Evolutionary conservation across 2,888 invertebrate genomes (phyloP).

Genomic region (Amaurobius ferox): DNA sequence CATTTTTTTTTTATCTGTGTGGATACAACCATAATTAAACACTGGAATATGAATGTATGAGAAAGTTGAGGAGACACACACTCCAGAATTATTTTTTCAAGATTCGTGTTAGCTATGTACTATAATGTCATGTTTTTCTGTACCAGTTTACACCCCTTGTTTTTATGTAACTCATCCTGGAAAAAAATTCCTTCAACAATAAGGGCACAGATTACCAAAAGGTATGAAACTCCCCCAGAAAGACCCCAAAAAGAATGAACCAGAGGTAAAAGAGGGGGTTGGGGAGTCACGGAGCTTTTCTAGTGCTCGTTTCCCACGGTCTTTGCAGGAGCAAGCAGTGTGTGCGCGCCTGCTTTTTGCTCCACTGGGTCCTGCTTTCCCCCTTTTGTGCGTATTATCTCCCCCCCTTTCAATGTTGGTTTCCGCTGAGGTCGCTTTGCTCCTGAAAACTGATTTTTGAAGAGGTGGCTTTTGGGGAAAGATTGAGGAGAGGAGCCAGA

Average conservation of each 20-base stretch:
- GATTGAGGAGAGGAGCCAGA: no score
- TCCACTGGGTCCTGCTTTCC: conserved; percentile 10
- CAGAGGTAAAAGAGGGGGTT: background rate
- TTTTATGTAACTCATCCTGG: background rate
- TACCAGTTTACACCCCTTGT: no score
- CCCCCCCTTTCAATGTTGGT: conserved; percentile 7
- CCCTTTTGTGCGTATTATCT: conserved; percentile 4
- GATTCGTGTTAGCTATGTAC: no score
- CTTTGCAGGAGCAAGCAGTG: conserved; percentile 49
- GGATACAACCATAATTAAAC: no score
- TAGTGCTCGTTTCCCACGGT: conserved; percentile 61
- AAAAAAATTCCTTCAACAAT: background rate
- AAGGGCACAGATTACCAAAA: background rate
- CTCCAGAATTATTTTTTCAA: no score
- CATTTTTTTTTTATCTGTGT: no score
- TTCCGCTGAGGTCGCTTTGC: conserved; percentile 43
- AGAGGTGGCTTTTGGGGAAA: no score
- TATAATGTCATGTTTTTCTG: no score
- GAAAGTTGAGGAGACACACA: no score
- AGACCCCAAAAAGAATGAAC: background rate
- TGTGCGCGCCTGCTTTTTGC: conserved; percentile 46
- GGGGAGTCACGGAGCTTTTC: conserved; percentile 20
- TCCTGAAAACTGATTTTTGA: background rate
- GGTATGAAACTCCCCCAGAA: background rate
- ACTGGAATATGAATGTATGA: no score